phyloP scores from a whole-genome alignment of 37 sponge, comb jelly and placozoan species.

The Theonella swinhoei region DNA sequence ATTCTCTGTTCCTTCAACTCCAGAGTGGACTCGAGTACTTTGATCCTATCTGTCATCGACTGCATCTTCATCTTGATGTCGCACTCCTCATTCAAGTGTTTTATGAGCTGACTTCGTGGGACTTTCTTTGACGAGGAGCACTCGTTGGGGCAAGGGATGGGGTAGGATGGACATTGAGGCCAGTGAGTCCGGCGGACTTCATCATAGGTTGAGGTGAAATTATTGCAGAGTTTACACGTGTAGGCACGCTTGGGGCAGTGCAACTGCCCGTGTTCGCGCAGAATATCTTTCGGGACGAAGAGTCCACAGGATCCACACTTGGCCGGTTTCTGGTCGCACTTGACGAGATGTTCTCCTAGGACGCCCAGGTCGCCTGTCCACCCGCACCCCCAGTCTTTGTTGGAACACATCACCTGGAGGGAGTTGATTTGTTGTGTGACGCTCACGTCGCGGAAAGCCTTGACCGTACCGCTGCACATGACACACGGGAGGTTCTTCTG shows the following conservation, averaged over 20 bases:
- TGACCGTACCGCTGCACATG: neutral
- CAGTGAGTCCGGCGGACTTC: neutral
- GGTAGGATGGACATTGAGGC: neutral
- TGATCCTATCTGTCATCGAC: neutral
- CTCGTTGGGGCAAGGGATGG: neutral
- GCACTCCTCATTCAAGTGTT: neutral
- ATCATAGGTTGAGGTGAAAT: neutral
- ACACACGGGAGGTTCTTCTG: conserved; percentile 1
- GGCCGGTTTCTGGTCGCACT: neutral
- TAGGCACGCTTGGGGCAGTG: neutral
- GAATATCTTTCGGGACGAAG: neutral
- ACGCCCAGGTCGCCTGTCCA: conserved; percentile 9
- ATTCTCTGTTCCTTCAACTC: neutral
- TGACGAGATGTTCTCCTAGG: neutral
- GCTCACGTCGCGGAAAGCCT: neutral
- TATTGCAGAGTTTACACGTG: neutral
- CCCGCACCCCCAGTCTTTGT: neutral
- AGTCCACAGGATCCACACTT: neutral
- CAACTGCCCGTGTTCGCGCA: neutral
- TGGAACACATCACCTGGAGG: neutral
- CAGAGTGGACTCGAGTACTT: neutral
- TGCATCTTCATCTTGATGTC: neutral
- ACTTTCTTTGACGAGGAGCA: neutral
- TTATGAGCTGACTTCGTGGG: neutral
- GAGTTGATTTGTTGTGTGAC: neutral